Evolutionary conservation across 1,140 invertebrate genomes (phyloP).

Genomic region (Lordiphosa collinella): DNA sequence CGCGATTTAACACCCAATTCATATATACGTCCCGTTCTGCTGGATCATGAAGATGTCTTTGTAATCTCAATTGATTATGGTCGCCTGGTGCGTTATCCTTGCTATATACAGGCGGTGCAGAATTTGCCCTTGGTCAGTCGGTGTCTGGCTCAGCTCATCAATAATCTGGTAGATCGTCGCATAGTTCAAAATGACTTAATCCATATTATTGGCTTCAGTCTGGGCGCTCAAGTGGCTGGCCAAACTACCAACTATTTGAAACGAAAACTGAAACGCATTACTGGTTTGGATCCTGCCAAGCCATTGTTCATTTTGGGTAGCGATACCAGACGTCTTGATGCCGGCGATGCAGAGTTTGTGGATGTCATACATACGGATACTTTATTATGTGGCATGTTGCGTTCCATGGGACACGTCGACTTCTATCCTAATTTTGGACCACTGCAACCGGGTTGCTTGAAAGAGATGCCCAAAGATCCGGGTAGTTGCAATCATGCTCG

Average conservation of each 20-base stretch:
- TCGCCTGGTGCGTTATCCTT: slow-evolving; percentile 81
- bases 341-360: slow-evolving; percentile 81
- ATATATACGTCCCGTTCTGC: slow-evolving; percentile 81
- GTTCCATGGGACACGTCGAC: slow-evolving; percentile 82
- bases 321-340: slow-evolving; percentile 81
- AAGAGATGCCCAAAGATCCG: slow-evolving; percentile 81
- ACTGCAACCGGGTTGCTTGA: slow-evolving; percentile 83
- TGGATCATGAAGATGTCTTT: slow-evolving; percentile 81
- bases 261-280: slow-evolving; percentile 80
- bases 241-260: slow-evolving; percentile 85
- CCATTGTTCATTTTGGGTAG: slow-evolving; percentile 81
- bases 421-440: slow-evolving; percentile 84
- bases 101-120: slow-evolving; percentile 82
- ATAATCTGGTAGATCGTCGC: slow-evolving; percentile 81
- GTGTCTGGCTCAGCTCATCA: slow-evolving; percentile 83
- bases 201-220: slow-evolving; percentile 94
- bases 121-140: slow-evolving; percentile 82
- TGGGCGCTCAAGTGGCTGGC: slow-evolving; percentile 93
- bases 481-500: slow-evolving; percentile 85
- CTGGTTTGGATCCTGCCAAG: slow-evolving; percentile 83
- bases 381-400: slow-evolving; percentile 80
- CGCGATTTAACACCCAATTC: slow-evolving; percentile 82
- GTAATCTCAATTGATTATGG: slow-evolving; percentile 84
- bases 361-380: slow-evolving; percentile 85
- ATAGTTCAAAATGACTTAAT: slow-evolving; percentile 82